phyloP scores from a whole-genome alignment of 2,888 invertebrate genomes.

The Tanytarsus gracilentus region DNA sequence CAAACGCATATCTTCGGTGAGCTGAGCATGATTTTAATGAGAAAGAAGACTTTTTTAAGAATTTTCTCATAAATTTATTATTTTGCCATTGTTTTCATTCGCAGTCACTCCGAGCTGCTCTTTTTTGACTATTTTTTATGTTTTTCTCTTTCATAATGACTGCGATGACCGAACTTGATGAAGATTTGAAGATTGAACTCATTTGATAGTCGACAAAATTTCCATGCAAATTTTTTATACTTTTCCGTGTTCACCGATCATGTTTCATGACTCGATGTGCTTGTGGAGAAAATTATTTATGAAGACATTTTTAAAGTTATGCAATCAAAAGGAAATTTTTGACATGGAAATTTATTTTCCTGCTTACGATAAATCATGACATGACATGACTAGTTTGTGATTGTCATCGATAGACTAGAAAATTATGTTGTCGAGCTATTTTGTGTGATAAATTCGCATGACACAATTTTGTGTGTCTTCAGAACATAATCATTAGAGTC shows the following conservation, averaged over 20 bases:
- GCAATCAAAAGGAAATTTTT: not conserved
- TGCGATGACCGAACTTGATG: not conserved
- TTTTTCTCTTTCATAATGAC: too few species aligned
- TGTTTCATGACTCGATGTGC: too few species aligned
- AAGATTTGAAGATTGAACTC: not conserved
- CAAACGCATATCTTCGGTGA: too few species aligned
- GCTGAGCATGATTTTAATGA: too few species aligned
- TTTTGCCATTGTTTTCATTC: slow-evolving; percentile 6
- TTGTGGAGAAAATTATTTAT: not conserved
- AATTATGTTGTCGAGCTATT: not conserved
- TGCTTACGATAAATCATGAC: too few species aligned
- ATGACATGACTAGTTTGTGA: too few species aligned
- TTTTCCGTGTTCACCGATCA: too few species aligned
- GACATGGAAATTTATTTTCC: too few species aligned
- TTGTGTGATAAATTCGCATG: not conserved
- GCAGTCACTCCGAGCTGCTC: not conserved
- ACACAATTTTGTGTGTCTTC: slow-evolving; percentile 14
- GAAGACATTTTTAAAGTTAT: not conserved
- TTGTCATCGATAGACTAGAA: too few species aligned
- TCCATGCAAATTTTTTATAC: too few species aligned
- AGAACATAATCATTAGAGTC: not conserved
- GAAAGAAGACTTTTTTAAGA: too few species aligned
- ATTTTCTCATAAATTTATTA: slow-evolving; percentile 6
- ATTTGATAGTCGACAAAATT: not conserved
- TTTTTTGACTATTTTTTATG: too few species aligned